Evolutionary conservation across 1,140 invertebrate genomes (phyloP).

Genomic region (Helicoverpa armigera): DNA sequence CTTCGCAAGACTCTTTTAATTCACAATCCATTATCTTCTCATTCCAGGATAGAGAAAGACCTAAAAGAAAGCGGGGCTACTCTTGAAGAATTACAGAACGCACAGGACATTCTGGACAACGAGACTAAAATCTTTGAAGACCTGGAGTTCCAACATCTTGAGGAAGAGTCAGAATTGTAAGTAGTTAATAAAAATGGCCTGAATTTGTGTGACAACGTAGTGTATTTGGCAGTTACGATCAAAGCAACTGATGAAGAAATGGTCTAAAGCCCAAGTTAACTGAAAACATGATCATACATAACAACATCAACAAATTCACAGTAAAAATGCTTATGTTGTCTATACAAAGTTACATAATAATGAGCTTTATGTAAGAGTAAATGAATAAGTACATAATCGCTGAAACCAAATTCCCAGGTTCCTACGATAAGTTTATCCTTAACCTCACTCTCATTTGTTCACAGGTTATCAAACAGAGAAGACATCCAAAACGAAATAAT

Average conservation of each 20-base stretch:
- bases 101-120: constrained; percentile 90
- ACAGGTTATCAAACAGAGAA: constrained; percentile 92
- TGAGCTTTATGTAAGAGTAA: too few species aligned
- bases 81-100: constrained; percentile 88
- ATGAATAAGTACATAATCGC: too few species aligned
- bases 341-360: too few species aligned
- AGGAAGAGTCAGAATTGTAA: constrained; percentile 94
- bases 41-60: constrained; percentile 86
- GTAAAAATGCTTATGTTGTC: too few species aligned
- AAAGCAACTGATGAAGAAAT: too few species aligned
- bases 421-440: background rate
- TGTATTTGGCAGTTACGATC: too few species aligned
- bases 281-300: too few species aligned
- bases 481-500: constrained; percentile 93
- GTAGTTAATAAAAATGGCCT: constrained; percentile 42
- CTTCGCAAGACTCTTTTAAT: background rate
- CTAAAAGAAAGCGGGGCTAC: constrained; percentile 86
- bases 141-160: constrained; percentile 97
- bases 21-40: background rate
- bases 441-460: constrained; percentile 11
- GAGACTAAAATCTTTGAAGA: constrained; percentile 96
- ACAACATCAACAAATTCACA: too few species aligned
- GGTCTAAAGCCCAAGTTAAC: too few species aligned
- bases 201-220: too few species aligned
- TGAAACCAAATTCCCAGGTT: background rate